Evolutionary conservation across 2,797 vertebrate species (phyloP).

Genomic region (Sebastes miniatus): DNA sequence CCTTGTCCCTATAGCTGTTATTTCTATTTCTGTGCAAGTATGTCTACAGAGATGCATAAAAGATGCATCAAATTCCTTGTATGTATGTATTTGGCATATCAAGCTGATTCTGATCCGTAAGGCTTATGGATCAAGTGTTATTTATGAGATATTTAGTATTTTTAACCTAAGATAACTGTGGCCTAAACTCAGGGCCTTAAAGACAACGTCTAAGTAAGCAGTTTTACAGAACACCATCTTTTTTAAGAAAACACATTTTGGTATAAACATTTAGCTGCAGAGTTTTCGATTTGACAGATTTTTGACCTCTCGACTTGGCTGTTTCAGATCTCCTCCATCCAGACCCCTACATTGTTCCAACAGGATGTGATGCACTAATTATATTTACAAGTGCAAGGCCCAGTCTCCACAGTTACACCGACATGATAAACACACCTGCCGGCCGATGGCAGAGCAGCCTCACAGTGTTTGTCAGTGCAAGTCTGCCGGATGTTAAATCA

Average conservation of each 20-base stretch:
- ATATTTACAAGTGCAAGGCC: constrained; percentile 73
- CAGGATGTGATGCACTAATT: constrained; percentile 77
- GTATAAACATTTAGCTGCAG: neutral
- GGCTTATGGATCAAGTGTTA: neutral
- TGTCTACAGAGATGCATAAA: too few species aligned
- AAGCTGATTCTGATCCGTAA: too few species aligned
- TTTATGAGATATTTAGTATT: neutral
- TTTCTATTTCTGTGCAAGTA: too few species aligned
- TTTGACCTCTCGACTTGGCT: constrained; percentile 26
- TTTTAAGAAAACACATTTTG: neutral
- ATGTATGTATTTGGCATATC: too few species aligned
- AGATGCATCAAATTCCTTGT: too few species aligned
- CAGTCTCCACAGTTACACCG: constrained; percentile 51
- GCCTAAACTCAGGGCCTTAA: too few species aligned
- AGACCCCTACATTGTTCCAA: constrained; percentile 31
- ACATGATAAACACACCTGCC: constrained; percentile 84
- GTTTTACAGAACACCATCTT: too few species aligned
- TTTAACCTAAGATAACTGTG: too few species aligned
- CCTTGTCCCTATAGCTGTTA: too few species aligned
- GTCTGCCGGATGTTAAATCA: constrained; percentile 74
- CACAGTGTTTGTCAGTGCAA: constrained; percentile 65
- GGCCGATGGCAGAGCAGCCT: constrained; percentile 50
- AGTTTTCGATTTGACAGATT: neutral
- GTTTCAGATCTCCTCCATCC: constrained; percentile 48
- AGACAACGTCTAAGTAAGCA: too few species aligned